Conservation (phyloP, 2,113 vertebrate genomes). For the Aphelocoma coerulescens region DNA sequence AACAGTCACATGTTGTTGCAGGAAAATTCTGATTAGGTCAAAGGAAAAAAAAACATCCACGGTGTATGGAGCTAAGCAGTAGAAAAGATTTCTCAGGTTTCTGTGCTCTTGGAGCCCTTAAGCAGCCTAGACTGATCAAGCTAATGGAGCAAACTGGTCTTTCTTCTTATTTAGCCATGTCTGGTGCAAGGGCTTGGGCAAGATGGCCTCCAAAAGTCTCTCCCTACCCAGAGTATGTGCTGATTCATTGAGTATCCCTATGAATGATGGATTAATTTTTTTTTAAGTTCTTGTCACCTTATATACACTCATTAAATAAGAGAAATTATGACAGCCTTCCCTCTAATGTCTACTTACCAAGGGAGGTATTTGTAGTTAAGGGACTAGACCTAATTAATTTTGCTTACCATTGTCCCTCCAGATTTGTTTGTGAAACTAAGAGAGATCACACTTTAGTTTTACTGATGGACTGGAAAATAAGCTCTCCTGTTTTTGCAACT, state of each 20-base stretch:
- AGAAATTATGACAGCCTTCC: neutral
- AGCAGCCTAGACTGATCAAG: neutral
- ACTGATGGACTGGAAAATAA: constrained; percentile 33
- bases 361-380: neutral
- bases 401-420: neutral
- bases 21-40: neutral
- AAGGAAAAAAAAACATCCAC: neutral
- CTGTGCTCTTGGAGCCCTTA: neutral
- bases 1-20: neutral
- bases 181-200: neutral
- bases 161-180: neutral
- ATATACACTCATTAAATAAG: neutral
- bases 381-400: neutral
- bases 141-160: neutral
- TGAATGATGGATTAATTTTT: neutral
- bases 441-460: neutral
- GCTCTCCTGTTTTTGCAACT: neutral
- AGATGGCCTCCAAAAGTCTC: neutral
- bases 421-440: neutral
- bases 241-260: neutral
- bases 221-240: neutral
- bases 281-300: neutral
- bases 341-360: neutral
- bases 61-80: neutral
- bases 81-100: neutral